Percentiles rank a stretch among this genome's conserved stretches.
Conservation (phyloP, 2,113 vertebrate species). For the Saccopteryx leptura region DNA sequence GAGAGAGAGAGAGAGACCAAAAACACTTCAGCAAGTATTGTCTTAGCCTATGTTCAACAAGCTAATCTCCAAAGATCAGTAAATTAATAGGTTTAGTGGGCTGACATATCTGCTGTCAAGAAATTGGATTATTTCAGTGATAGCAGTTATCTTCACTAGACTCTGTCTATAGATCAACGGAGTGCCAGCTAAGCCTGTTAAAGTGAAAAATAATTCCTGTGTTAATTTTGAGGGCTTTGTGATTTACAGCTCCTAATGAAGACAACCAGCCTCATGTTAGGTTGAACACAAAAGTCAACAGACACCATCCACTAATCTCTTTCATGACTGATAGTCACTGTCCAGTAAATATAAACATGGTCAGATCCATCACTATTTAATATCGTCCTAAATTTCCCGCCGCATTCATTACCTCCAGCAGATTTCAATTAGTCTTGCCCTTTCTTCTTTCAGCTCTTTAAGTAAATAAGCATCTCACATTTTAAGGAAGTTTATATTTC, state of each 20-base stretch:
- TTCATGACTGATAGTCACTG: constrained; percentile 29
- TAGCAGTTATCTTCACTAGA: constrained; percentile 67
- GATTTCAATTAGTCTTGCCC: constrained; percentile 52
- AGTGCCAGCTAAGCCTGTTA: constrained; percentile 52
- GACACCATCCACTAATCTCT: neutral
- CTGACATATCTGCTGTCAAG: constrained; percentile 37
- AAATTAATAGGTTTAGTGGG: constrained; percentile 43
- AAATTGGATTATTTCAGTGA: constrained; percentile 69
- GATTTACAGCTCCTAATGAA: constrained; percentile 22
- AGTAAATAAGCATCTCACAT: constrained; percentile 69
- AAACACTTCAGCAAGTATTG: constrained; percentile 1
- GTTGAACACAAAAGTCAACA: neutral
- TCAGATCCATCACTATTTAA: constrained; percentile 18
- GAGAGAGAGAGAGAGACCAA: neutral
- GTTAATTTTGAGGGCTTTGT: constrained; percentile 42
- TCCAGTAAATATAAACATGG: constrained; percentile 32
- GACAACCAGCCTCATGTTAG: constrained; percentile 8
- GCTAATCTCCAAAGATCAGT: constrained; percentile 48
- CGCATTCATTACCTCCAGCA: constrained; percentile 54
- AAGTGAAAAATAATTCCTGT: constrained; percentile 58
- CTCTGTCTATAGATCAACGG: constrained; percentile 11
- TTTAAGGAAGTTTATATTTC: constrained; percentile 73
- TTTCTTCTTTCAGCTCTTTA: constrained; percentile 66
- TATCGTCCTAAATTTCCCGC: constrained; percentile 30
- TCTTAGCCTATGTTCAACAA: neutral